These are phyloP conservation scores for Drosophila acutilabella DNA, from an alignment of 2,888 invertebrate genomes.

Conservation along the genomic window DNA sequence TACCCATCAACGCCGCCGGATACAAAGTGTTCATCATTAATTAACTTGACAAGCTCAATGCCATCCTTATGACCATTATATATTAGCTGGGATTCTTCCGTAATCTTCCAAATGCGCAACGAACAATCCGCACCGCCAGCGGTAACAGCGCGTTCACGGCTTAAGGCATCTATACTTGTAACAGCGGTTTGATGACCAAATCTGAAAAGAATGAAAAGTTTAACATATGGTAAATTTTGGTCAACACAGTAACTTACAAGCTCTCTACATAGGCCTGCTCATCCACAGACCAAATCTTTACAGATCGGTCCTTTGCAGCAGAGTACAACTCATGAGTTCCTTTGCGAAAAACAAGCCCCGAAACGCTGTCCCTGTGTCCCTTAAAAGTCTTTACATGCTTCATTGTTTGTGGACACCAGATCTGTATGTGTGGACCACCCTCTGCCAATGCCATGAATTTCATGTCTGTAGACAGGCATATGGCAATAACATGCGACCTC, in stretches of 20 bases:
- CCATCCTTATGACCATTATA: constrained; percentile 94
- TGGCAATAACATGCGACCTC: constrained; percentile 86
- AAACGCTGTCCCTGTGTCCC: constrained; percentile 91
- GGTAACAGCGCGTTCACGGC: constrained; percentile 94
- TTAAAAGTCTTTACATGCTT: constrained; percentile 92
- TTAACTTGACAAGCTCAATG: constrained; percentile 94
- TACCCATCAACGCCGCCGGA: constrained; percentile 96
- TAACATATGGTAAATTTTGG: too few species aligned
- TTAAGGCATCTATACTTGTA: constrained; percentile 94
- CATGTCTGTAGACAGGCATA: constrained; percentile 92
- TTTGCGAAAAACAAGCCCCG: constrained; percentile 93
- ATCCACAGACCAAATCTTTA: constrained; percentile 98
- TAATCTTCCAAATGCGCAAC: constrained; percentile 97
- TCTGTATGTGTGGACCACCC: constrained; percentile 89
- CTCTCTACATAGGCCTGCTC: constrained; percentile 98
- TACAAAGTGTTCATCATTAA: constrained; percentile 97
- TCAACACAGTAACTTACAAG: constrained; percentile 86
- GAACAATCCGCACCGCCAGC: constrained; percentile 95
- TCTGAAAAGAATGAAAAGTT: constrained; percentile 52
- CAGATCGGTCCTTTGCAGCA: constrained; percentile 90
- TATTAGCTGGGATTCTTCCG: constrained; percentile 98
- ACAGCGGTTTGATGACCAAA: constrained; percentile 96
- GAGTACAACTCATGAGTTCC: constrained; percentile 94
- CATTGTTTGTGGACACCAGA: constrained; percentile 93
- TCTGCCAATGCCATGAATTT: constrained; percentile 93